Evolutionary conservation across 2,797 vertebrate genomes (phyloP).

Genomic region (Phoxinus dragarum): DNA sequence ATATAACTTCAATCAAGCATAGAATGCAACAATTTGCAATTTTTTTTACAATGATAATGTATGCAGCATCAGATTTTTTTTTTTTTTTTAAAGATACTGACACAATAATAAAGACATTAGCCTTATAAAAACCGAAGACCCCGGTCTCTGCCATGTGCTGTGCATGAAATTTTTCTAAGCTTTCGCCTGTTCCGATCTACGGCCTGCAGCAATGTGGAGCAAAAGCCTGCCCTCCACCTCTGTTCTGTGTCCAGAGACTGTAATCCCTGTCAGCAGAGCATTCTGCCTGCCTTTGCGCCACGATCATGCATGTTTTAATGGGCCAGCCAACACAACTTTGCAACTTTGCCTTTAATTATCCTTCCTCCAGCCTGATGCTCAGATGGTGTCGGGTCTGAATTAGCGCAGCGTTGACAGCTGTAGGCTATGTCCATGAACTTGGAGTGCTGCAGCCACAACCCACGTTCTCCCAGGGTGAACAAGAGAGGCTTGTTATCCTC

Average conservation of each 20-base stretch:
- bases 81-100: background rate
- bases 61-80: background rate
- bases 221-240: slow-evolving; percentile 48
- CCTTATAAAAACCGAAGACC: background rate
- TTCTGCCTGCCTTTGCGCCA: slow-evolving; percentile 43
- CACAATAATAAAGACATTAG: slow-evolving; percentile 41
- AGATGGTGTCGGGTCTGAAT: slow-evolving; percentile 71
- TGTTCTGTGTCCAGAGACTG: slow-evolving; percentile 55
- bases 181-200: slow-evolving; percentile 29
- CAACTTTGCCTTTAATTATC: slow-evolving; percentile 68
- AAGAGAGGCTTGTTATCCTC: slow-evolving; percentile 80
- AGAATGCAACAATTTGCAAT: background rate
- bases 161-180: slow-evolving; percentile 8
- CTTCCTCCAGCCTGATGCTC: slow-evolving; percentile 66
- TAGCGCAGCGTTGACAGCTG: slow-evolving; percentile 76
- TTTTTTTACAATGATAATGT: background rate
- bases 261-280: slow-evolving; percentile 57
- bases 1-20: background rate
- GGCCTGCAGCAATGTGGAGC: slow-evolving; percentile 33
- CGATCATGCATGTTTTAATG: slow-evolving; percentile 39
- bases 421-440: slow-evolving; percentile 83
- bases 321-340: slow-evolving; percentile 42
- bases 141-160: slow-evolving; percentile 1
- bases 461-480: slow-evolving; percentile 79
- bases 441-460: slow-evolving; percentile 77